phyloP scores from a whole-genome alignment of 1,140 invertebrate species.

The Pseudomyrmex gracilis region DNA sequence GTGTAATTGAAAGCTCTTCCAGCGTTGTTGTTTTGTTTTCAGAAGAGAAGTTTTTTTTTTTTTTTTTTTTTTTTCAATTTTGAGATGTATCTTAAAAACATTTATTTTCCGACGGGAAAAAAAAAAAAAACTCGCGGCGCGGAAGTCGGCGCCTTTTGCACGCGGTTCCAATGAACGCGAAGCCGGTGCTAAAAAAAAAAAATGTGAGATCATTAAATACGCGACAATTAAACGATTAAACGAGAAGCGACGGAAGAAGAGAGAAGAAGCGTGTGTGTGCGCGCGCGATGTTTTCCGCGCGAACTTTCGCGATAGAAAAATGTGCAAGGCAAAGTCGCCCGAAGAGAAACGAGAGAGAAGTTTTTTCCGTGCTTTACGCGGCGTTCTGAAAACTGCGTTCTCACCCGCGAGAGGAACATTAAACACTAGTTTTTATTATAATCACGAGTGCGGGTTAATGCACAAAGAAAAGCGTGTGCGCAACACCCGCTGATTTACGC shows the following conservation, averaged over 20 bases:
- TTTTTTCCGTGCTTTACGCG: constrained; percentile 27
- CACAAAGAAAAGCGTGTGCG: neutral
- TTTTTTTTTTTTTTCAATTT: neutral
- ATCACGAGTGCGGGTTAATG: constrained; percentile 11
- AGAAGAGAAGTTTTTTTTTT: neutral
- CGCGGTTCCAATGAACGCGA: neutral
- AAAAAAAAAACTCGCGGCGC: no score
- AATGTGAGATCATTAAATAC: neutral
- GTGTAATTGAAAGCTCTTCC: neutral
- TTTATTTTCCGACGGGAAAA: neutral
- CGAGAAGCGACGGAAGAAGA: neutral
- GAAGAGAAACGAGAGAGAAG: constrained; percentile 30
- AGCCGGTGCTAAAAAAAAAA: neutral
- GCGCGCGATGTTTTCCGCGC: neutral
- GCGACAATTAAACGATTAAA: constrained; percentile 43
- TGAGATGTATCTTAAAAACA: neutral
- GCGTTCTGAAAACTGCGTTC: neutral
- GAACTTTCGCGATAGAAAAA: constrained; percentile 25
- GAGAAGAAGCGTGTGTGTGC: neutral
- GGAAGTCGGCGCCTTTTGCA: neutral
- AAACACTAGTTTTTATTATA: constrained; percentile 46
- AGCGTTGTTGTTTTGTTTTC: neutral
- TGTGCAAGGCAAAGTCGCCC: constrained; percentile 2
- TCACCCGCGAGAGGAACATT: constrained; percentile 10
- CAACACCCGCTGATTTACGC: neutral